A percentile compares a stretch with the other conserved stretches of the same genome.
Conservation (phyloP, 1,140 invertebrate species). For the Pantala flavescens region DNA sequence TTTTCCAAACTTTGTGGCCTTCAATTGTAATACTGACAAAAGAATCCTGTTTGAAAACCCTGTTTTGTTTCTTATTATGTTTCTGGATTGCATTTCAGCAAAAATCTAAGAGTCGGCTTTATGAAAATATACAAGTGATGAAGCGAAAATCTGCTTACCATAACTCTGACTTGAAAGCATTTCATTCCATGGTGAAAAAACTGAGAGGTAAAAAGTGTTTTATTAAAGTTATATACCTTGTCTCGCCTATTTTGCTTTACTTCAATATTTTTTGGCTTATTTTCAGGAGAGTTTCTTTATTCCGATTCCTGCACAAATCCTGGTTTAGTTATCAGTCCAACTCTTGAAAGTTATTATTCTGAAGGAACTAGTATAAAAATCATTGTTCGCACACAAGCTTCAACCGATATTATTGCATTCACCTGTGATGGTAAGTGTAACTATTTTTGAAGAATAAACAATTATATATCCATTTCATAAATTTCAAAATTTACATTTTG, state of each 20-base stretch:
- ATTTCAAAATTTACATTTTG: too few relatives aligned
- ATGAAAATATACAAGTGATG: constrained; percentile 56
- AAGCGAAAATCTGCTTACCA: constrained; percentile 48
- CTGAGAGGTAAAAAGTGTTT: constrained; percentile 46
- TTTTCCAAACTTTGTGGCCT: too few relatives aligned
- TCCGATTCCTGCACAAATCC: constrained; percentile 61
- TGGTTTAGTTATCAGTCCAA: constrained; percentile 69
- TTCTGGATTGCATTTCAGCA: constrained; percentile 13
- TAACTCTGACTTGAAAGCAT: constrained; percentile 65
- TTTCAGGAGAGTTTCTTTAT: constrained; percentile 51
- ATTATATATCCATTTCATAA: too few relatives aligned
- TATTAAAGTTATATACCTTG: not conserved
- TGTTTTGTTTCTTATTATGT: too few relatives aligned
- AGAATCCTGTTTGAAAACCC: too few relatives aligned
- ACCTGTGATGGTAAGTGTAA: constrained; percentile 69
- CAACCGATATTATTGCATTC: constrained; percentile 60
- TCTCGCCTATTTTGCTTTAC: not conserved
- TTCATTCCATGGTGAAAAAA: constrained; percentile 66
- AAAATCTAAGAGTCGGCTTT: constrained; percentile 41
- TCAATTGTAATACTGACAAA: too few relatives aligned
- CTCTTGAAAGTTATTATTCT: constrained; percentile 63
- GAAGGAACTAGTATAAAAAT: constrained; percentile 76
- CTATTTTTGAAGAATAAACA: too few relatives aligned
- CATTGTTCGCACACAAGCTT: constrained; percentile 58
- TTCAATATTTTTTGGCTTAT: constrained; percentile 21